Conservation (phyloP, 1,140 invertebrate genomes). For the Drosophila hydei region DNA sequence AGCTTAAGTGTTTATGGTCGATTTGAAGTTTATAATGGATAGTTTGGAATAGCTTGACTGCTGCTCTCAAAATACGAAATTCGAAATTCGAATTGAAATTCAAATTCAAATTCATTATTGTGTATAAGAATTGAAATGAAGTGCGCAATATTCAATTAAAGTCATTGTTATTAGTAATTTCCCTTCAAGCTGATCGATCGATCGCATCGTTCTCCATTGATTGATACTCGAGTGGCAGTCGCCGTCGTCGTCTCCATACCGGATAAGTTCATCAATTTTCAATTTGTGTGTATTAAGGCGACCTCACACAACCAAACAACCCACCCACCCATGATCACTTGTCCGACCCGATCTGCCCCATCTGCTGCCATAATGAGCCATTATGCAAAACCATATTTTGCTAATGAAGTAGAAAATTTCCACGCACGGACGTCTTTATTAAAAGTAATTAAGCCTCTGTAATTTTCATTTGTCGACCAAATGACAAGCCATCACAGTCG, state of each 20-base stretch:
- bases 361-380: slow-evolving; percentile 69
- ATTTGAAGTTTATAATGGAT: slow-evolving; percentile 79
- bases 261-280: slow-evolving; percentile 83
- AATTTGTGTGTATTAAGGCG: slow-evolving; percentile 82
- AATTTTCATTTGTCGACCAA: slow-evolving; percentile 73
- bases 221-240: slow-evolving; percentile 53
- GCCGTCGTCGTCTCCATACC: slow-evolving; percentile 43
- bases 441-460: slow-evolving; percentile 80
- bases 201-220: slow-evolving; percentile 37
- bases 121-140: slow-evolving; percentile 67
- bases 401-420: slow-evolving; percentile 74
- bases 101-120: slow-evolving; percentile 43
- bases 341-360: slow-evolving; percentile 18
- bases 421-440: slow-evolving; percentile 79
- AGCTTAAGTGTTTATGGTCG: slow-evolving; percentile 78
- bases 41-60: slow-evolving; percentile 43
- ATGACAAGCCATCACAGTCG: not conserved
- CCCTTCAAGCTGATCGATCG: slow-evolving; percentile 46
- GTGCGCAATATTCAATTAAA: slow-evolving; percentile 83
- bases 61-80: slow-evolving; percentile 19
- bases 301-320: slow-evolving; percentile 15
- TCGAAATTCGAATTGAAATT: slow-evolving; percentile 28
- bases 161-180: slow-evolving; percentile 80
- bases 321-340: slow-evolving; percentile 15
- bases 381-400: slow-evolving; percentile 79